These are phyloP conservation scores for Campaea margaritaria DNA, from an alignment of 2,888 invertebrate species.

Conservation along the genomic window DNA sequence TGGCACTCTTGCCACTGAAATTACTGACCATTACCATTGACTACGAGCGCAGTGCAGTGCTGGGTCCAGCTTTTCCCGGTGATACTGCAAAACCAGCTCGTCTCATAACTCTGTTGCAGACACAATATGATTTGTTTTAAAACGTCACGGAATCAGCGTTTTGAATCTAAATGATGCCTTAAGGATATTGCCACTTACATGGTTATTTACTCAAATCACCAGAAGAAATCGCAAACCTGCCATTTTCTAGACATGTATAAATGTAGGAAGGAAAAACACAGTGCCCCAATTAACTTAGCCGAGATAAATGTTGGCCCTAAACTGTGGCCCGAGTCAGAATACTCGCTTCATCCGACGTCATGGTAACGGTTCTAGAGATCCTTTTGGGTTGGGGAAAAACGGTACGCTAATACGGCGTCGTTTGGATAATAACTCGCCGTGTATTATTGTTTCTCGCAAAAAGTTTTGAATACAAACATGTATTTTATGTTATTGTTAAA, in stretches of 20 bases:
- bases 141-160: not conserved
- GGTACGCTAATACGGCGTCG: conserved; percentile 13
- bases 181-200: conserved; percentile 11
- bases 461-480: not conserved
- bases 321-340: conserved; percentile 54
- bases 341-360: conserved; percentile 53
- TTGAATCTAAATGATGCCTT: not conserved
- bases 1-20: no score
- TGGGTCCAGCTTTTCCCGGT: no score
- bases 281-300: conserved; percentile 69
- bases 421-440: conserved; percentile 17
- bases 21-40: no score
- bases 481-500: no score
- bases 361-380: conserved; percentile 48
- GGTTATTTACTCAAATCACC: conserved; percentile 25
- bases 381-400: conserved; percentile 24
- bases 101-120: not conserved
- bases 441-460: conserved; percentile 1
- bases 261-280: conserved; percentile 59
- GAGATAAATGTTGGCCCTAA: conserved; percentile 72
- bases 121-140: not conserved
- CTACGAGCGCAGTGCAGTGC: no score
- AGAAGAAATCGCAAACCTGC: conserved; percentile 30
- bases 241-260: conserved; percentile 47
- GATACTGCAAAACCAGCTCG: no score